Conservation (phyloP, 1,140 invertebrate genomes). For the Neodiprion lecontei region DNA sequence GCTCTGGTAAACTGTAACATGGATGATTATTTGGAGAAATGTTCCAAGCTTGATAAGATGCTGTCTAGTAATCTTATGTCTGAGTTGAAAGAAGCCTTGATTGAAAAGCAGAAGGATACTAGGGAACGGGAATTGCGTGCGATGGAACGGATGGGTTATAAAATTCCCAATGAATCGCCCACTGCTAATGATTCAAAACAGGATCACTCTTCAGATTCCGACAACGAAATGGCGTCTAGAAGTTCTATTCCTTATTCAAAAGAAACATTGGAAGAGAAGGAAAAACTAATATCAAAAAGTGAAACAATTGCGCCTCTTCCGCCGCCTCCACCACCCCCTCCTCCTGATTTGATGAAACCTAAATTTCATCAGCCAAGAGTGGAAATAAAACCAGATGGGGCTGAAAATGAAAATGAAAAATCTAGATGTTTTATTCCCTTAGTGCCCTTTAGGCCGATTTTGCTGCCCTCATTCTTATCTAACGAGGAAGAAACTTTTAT, state of each 20-base stretch:
- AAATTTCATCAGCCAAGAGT: background rate
- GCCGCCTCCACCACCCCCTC: conserved; percentile 22
- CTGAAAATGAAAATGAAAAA: conserved; percentile 22
- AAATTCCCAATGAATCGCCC: conserved; percentile 19
- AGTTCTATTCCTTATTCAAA: background rate
- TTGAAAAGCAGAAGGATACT: conserved; percentile 55
- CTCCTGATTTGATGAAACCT: conserved; percentile 15
- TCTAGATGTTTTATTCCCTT: conserved; percentile 28
- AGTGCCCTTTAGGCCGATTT: conserved; percentile 10
- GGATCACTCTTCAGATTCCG: conserved; percentile 7
- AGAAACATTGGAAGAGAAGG: background rate
- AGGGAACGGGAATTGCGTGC: conserved; percentile 53
- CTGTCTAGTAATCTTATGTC: conserved; percentile 53
- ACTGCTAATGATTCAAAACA: conserved; percentile 5
- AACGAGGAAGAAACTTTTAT: conserved; percentile 50
- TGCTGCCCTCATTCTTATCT: conserved; percentile 25
- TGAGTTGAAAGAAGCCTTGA: conserved; percentile 54
- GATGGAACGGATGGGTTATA: conserved; percentile 45
- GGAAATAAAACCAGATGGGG: background rate
- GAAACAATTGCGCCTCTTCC: background rate
- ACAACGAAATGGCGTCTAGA: background rate
- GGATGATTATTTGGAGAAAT: conserved; percentile 35
- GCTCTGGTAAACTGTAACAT: conserved; percentile 40
- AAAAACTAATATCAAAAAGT: background rate
- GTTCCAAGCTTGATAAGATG: conserved; percentile 45